These are phyloP conservation scores for Spodoptera picta DNA, from an alignment of 2,888 invertebrate genomes.

Conservation along the genomic window DNA sequence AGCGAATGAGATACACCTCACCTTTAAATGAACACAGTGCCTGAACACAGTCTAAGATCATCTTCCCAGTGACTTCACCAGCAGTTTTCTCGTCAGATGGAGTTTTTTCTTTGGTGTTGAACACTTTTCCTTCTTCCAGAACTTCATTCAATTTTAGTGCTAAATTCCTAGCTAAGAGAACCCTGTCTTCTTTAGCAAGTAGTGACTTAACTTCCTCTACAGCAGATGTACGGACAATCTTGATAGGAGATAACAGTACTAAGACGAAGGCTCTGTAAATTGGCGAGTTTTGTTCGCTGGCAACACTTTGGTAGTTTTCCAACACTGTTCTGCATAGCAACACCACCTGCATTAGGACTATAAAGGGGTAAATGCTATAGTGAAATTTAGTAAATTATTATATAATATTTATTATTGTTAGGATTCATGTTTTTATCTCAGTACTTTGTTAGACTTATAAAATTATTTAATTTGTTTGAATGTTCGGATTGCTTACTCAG, in stretches of 20 bases:
- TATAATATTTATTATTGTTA: background rate
- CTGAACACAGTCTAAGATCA: conserved; percentile 86
- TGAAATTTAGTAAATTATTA: conserved; percentile 58
- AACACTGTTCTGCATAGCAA: conserved; percentile 92
- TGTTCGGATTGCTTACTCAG: too few species aligned
- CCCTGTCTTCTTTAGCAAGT: conserved; percentile 89
- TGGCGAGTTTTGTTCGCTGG: conserved; percentile 90
- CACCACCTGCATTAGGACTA: conserved; percentile 91
- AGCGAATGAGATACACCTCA: conserved; percentile 52
- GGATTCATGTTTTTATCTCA: too few species aligned
- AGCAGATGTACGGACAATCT: conserved; percentile 90
- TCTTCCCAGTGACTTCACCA: conserved; percentile 86
- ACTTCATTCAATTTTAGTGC: conserved; percentile 91
- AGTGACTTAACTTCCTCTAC: conserved; percentile 89
- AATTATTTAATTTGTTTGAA: too few species aligned
- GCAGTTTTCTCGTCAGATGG: conserved; percentile 74
- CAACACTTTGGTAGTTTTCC: conserved; percentile 90
- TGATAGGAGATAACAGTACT: conserved; percentile 90
- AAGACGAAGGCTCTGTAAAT: conserved; percentile 92
- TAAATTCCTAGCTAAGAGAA: conserved; percentile 90
- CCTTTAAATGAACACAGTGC: conserved; percentile 86
- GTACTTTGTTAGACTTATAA: too few species aligned
- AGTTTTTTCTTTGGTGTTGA: conserved; percentile 74
- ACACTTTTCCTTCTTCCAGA: conserved; percentile 90
- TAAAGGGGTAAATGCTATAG: conserved; percentile 84